phyloP scores from a whole-genome alignment of 2,888 invertebrate genomes.

The Julus scanicus region DNA sequence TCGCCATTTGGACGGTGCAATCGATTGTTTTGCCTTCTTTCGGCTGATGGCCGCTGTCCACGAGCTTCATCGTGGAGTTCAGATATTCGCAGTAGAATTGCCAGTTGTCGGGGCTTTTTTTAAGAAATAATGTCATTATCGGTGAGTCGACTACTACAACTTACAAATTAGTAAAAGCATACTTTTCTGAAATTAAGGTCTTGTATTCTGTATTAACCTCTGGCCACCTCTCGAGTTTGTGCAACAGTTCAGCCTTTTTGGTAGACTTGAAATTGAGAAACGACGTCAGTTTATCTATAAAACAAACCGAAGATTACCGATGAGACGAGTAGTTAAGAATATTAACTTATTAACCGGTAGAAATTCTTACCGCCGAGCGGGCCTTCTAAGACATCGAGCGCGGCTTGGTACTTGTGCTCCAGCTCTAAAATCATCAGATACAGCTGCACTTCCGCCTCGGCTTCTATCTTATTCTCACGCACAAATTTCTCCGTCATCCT shows the following conservation, averaged over 20 bases:
- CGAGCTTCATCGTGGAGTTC: constrained; percentile 76
- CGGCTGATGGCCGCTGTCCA: constrained; percentile 63
- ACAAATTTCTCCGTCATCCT: constrained; percentile 93
- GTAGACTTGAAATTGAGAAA: constrained; percentile 73
- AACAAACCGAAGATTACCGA: background rate
- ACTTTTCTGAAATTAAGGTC: constrained; percentile 79
- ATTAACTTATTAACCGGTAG: constrained; percentile 40
- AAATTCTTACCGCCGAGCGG: constrained; percentile 73
- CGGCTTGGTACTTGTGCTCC: constrained; percentile 81
- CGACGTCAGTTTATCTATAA: constrained; percentile 70
- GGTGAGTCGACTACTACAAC: background rate
- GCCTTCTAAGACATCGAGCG: constrained; percentile 82
- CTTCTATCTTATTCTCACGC: constrained; percentile 83
- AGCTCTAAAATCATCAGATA: constrained; percentile 86
- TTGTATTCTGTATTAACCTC: constrained; percentile 80
- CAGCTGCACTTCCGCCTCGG: constrained; percentile 92
- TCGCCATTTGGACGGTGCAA: constrained; percentile 63
- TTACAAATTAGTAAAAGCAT: constrained; percentile 59
- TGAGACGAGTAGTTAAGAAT: background rate
- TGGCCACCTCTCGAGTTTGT: constrained; percentile 79
- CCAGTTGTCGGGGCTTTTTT: constrained; percentile 72
- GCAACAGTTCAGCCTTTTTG: constrained; percentile 79
- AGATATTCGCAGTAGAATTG: constrained; percentile 73
- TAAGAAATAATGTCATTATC: constrained; percentile 59
- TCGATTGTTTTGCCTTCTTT: constrained; percentile 61